phyloP scores from a whole-genome alignment of 2,888 invertebrate genomes.

The Tiphia femorata region DNA sequence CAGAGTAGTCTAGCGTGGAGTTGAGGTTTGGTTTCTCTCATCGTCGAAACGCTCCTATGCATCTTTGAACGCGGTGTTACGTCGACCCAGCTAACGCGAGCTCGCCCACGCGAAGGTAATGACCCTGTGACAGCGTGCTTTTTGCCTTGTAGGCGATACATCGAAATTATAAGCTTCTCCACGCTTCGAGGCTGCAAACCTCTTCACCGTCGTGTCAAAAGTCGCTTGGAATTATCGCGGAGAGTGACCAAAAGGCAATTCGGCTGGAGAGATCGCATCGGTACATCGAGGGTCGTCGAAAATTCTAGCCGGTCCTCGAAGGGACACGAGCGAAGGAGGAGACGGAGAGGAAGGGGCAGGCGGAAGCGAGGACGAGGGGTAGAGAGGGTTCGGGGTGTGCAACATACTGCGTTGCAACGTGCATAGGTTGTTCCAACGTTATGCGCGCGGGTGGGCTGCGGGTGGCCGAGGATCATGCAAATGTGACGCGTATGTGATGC shows the following conservation, averaged over 20 bases:
- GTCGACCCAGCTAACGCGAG: too few relatives aligned
- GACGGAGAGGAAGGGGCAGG: background rate
- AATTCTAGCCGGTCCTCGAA: conserved; percentile 23
- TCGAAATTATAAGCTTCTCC: too few relatives aligned
- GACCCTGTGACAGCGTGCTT: too few relatives aligned
- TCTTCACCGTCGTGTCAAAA: too few relatives aligned
- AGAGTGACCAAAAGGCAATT: conserved; percentile 16
- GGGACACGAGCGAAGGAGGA: background rate
- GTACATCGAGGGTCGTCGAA: conserved; percentile 40
- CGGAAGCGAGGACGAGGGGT: conserved; percentile 2
- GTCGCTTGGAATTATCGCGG: background rate
- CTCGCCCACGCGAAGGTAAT: too few relatives aligned
- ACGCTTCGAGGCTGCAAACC: too few relatives aligned
- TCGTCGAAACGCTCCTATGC: too few relatives aligned
- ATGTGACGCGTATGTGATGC: conserved; percentile 60
- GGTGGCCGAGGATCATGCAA: conserved; percentile 56
- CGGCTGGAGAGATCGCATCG: conserved; percentile 29
- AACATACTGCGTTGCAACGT: conserved; percentile 45
- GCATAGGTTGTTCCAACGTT: conserved; percentile 37
- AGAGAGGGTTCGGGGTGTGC: conserved; percentile 45
- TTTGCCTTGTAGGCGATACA: too few relatives aligned
- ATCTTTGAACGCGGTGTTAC: too few relatives aligned
- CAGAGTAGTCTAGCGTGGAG: too few relatives aligned
- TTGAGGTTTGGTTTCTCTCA: too few relatives aligned
- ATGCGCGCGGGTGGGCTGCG: conserved; percentile 26